Evolutionary conservation across 2,797 vertebrate species (phyloP), one percentile per base, ranked within the genome.

Genomic region (Gadopsis marmoratus): DNA sequence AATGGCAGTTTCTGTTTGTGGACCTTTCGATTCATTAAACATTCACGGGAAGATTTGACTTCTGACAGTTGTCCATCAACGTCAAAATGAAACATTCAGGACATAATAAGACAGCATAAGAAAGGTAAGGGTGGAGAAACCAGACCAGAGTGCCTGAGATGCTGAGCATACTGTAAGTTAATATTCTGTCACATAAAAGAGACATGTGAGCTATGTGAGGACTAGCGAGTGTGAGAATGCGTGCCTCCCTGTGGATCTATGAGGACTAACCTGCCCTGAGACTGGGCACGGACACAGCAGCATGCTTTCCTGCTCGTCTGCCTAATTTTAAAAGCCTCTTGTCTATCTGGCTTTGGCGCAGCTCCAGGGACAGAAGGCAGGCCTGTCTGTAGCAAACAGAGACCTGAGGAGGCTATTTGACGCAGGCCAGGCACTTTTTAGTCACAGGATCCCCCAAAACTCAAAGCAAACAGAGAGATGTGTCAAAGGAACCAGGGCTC

Each of bases 131-230:
- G 43, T 33, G 35, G 35, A 39, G 80, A 86, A 82, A 80, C 68
- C 66, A 60, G 13, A 73, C 41, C 63, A 7, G 81, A 81, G 79
- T 81, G 63, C 66, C 69, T 71, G 67, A 5, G 5, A 70, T 54
- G 76, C 79, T 71, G 65, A 64, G 64, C 74, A 59, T 26, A 79
- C 68, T 54, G 74, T 74, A 90, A 88, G 82, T 71, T 71, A 81
- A 90, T 81, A 91, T 75, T 88, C 64, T 64, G 74, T 83, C 54
- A 63, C 68, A 86, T 89, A 81, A 82, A 62, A 75, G 23, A 88
- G 81, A 78, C 78, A 93, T 62, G 69, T 71, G 58, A 90, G 81
- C 83, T 87, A 87, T 90, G 88, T 54, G 71, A 87, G 82, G 78
- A 79, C 73, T 11, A 80, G 71, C 2, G 5, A 74, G 83, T 85